These are phyloP conservation scores for Elegia similella DNA, from an alignment of 2,888 invertebrate species.

Conservation along the genomic window DNA sequence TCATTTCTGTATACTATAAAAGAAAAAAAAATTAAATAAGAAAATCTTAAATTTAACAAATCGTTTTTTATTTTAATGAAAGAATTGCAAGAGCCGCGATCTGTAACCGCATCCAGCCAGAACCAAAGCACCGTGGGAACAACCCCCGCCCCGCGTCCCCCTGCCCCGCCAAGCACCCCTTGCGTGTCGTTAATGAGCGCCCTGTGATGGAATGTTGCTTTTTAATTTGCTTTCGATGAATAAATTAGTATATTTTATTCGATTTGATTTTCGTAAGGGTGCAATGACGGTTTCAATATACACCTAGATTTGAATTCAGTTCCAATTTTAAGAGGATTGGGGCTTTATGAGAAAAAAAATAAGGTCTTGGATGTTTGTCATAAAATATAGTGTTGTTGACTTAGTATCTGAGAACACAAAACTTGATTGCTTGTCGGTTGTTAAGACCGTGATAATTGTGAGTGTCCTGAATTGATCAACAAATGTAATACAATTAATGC, in stretches of 20 bases:
- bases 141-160: constrained; percentile 22
- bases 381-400: too few relatives aligned
- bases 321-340: neutral
- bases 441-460: too few relatives aligned
- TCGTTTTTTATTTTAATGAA: neutral
- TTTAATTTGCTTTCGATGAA: constrained; percentile 19
- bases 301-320: neutral
- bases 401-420: too few relatives aligned
- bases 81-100: neutral
- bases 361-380: too few relatives aligned
- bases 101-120: constrained; percentile 22
- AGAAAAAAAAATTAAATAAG: neutral
- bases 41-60: neutral
- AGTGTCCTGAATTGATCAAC: too few relatives aligned
- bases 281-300: constrained; percentile 1
- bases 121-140: constrained; percentile 41
- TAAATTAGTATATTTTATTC: constrained; percentile 17
- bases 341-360: too few relatives aligned
- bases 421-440: too few relatives aligned
- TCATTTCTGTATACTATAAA: neutral
- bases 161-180: constrained; percentile 26
- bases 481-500: too few relatives aligned
- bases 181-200: constrained; percentile 24
- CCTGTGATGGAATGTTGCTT: constrained; percentile 21
- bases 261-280: constrained; percentile 4